Base-by-base conservation (phyloP, 35 echinoderm and acorn worm genomes). In the Apostichopus californicus region DNA sequence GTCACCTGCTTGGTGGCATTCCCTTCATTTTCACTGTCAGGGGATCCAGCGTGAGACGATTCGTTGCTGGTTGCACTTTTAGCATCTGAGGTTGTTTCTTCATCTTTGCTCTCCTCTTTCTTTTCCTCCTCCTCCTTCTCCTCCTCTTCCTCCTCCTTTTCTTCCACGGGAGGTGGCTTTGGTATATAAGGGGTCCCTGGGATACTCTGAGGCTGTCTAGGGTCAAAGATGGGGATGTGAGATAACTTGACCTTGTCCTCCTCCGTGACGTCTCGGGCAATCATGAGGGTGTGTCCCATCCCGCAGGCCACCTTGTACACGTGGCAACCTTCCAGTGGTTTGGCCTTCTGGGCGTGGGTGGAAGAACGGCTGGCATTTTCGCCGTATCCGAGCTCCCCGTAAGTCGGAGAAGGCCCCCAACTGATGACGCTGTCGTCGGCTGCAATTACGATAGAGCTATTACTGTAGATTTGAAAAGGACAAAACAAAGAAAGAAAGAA, bases 331-430 rank as follows among this genome's bases (percentile, higher is more conserved):
- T 96, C 95, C 13, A 96, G 78, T 0, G 95, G 93, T 54, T 95
- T 95, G 64, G 93, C 93, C 86, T 96, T 93, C 77, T 96, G 96
- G 56, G 97, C 86, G 6, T 88, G 34, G 8, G 95, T 96, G 46
- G 97, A 99, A 55, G 97, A 99, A 5, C 90, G 87, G 58, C 86
- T 85, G 9, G 80, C 95, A 26, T 93, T 93, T 52, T 99, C 97
- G 6, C 97, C 97, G 56, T 99, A 96, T 5, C 93, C 95, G 0
- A 99, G 95, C 79, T 99, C 97, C 9, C 97, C 97, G 64, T 96
- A 99, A 3, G 97, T 99, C 23, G 97, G 97, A 4, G 95, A 96
- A 11, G 97, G 97, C 18, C 97, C 97, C 97, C 97, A 99, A 83
- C 93, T 95, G 77, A 99, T 95, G 81, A 99, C 63, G 84, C 91